Evolutionary conservation across 2,113 vertebrate species (phyloP).

Genomic region (Piprites chloris): DNA sequence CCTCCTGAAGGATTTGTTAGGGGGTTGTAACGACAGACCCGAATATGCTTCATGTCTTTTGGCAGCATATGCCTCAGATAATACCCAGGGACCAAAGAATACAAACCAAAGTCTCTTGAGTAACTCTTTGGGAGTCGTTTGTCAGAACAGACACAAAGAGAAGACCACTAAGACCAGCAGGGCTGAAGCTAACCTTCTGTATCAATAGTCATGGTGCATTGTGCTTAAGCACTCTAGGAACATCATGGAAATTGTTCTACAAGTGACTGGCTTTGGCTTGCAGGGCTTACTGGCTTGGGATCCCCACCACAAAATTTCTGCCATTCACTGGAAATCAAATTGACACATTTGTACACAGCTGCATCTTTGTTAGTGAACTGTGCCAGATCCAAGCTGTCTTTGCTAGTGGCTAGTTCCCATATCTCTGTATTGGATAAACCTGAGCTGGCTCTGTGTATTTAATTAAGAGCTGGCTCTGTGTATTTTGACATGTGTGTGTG

Average conservation of each 20-base stretch:
- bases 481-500: not conserved
- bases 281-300: not conserved
- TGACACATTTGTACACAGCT: not conserved
- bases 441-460: not conserved
- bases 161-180: not conserved
- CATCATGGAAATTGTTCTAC: not conserved
- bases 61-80: not conserved
- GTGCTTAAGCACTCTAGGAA: not conserved
- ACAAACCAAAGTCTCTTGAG: not conserved
- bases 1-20: not conserved
- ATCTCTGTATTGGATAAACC: not conserved
- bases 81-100: not conserved
- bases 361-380: not conserved
- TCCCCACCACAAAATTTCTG: not conserved
- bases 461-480: not conserved
- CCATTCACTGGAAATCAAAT: not conserved
- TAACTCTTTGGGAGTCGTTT: not conserved
- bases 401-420: not conserved
- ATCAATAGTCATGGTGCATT: accelerated
- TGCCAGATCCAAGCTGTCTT: not conserved
- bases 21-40: not conserved
- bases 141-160: not conserved
- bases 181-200: not conserved
- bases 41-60: not conserved
- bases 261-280: not conserved